Percentiles rank a stretch among this genome's conserved stretches.
These are phyloP conservation scores for Ptychochromis oligacanthus DNA, from an alignment of 2,113 vertebrate species.

Conservation along the genomic window DNA sequence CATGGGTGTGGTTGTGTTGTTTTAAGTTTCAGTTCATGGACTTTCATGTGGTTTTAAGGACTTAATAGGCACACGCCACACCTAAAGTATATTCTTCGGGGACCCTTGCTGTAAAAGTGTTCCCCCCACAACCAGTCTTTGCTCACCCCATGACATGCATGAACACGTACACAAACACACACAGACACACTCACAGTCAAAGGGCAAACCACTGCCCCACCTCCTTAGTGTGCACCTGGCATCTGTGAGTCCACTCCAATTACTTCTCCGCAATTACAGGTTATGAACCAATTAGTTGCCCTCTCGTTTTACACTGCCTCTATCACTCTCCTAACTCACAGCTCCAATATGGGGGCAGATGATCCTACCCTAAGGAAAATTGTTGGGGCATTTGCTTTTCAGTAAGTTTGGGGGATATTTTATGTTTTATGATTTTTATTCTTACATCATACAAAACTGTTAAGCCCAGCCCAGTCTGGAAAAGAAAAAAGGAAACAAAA, in stretches of 20 bases:
- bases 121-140: slow-evolving; percentile 30
- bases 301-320: slow-evolving; percentile 79
- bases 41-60: slow-evolving; percentile 62
- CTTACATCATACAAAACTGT: no score
- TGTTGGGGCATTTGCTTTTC: slow-evolving; percentile 20
- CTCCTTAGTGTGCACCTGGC: slow-evolving; percentile 79
- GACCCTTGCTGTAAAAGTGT: slow-evolving; percentile 24
- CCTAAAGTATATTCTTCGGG: slow-evolving; percentile 57
- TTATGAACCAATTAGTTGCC: slow-evolving; percentile 82
- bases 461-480: neutral
- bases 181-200: slow-evolving; percentile 51
- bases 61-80: slow-evolving; percentile 65
- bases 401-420: slow-evolving; percentile 4
- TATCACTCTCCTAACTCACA: slow-evolving; percentile 41
- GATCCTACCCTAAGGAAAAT: slow-evolving; percentile 7
- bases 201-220: slow-evolving; percentile 70
- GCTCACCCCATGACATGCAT: slow-evolving; percentile 4
- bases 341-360: slow-evolving; percentile 48
- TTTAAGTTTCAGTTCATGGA: slow-evolving; percentile 32
- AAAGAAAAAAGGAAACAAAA: neutral
- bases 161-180: slow-evolving; percentile 15
- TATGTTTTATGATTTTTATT: neutral
- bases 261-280: slow-evolving; percentile 79
- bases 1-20: slow-evolving; percentile 26
- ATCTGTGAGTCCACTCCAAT: slow-evolving; percentile 80